Evolutionary conservation across 2,797 vertebrate species (phyloP).

Genomic region (Australoheros facetus): DNA sequence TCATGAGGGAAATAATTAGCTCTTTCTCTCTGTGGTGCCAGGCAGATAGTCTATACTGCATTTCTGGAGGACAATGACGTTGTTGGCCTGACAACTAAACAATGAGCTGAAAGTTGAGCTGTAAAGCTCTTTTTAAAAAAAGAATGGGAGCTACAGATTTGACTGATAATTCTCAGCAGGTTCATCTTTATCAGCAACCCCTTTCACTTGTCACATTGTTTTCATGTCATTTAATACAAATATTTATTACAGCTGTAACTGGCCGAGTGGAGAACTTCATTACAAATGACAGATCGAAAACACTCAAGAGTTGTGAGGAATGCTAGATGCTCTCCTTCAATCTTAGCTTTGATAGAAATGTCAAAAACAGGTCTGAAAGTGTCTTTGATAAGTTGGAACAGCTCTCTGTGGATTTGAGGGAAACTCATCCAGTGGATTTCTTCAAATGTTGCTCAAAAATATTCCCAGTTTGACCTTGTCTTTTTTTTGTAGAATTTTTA

Average conservation of each 20-base stretch:
- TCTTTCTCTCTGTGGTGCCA: background rate
- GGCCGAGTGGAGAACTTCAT: constrained; percentile 1
- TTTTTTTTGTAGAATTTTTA: background rate
- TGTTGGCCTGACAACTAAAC: constrained; percentile 3
- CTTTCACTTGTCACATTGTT: background rate
- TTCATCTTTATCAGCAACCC: background rate
- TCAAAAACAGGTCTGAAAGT: constrained; percentile 14
- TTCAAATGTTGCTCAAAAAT: constrained; percentile 2
- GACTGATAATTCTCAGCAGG: background rate
- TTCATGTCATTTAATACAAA: constrained; percentile 1
- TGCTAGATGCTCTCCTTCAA: constrained; percentile 8
- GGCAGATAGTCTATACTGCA: background rate
- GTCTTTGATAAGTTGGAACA: constrained; percentile 20
- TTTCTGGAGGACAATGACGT: constrained; percentile 4
- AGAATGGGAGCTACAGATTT: background rate
- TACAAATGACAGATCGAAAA: constrained; percentile 3
- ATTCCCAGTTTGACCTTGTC: constrained; percentile 7
- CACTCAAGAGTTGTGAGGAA: background rate
- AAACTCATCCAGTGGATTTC: constrained; percentile 1
- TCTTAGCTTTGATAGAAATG: constrained; percentile 28
- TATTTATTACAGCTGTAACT: background rate
- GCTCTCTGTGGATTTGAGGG: background rate
- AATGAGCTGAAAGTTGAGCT: background rate
- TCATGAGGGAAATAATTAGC: background rate
- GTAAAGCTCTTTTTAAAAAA: background rate